These are phyloP conservation scores for Thaleichthys pacificus DNA, from an alignment of 2,797 vertebrate genomes.

Conservation along the genomic window DNA sequence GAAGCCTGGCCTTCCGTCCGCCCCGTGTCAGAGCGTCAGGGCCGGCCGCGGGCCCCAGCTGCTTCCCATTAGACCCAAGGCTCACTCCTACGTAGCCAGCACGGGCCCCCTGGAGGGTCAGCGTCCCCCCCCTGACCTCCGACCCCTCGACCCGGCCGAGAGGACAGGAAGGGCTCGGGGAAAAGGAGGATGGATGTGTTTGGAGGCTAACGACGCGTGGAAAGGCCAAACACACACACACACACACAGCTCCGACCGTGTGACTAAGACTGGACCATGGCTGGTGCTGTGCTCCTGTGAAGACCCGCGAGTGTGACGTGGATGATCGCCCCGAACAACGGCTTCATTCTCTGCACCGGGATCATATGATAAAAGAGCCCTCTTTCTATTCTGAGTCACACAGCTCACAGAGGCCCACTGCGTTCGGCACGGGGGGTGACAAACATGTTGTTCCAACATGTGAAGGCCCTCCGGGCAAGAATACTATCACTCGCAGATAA, in stretches of 20 bases:
- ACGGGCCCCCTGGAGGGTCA: background rate
- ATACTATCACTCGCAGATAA: background rate
- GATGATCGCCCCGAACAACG: slow-evolving; percentile 35
- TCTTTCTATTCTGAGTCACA: slow-evolving; percentile 38
- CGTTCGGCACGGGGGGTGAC: background rate
- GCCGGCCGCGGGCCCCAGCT: slow-evolving; percentile 6
- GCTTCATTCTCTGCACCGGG: slow-evolving; percentile 38
- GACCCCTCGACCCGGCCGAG: background rate
- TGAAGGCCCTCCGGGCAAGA: background rate
- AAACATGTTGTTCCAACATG: slow-evolving; percentile 4
- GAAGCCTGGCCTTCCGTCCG: slow-evolving; percentile 12
- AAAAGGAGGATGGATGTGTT: slow-evolving; percentile 10
- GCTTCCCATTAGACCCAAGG: slow-evolving; percentile 11
- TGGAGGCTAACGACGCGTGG: background rate
- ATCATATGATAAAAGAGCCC: slow-evolving; percentile 40
- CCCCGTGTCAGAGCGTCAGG: background rate
- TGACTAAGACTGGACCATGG: background rate
- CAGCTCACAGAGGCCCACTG: background rate
- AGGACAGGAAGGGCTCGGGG: background rate
- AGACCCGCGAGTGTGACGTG: slow-evolving; percentile 19
- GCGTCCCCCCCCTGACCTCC: slow-evolving; percentile 13
- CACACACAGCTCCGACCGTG: slow-evolving; percentile 2
- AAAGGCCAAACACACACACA: background rate
- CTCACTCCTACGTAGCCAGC: slow-evolving; percentile 8
- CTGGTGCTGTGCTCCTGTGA: background rate